A percentile compares a stretch with the other conserved stretches of the same genome.
These are phyloP conservation scores for Epistrophella euchroma DNA, from an alignment of 2,888 invertebrate species.

Conservation along the genomic window DNA sequence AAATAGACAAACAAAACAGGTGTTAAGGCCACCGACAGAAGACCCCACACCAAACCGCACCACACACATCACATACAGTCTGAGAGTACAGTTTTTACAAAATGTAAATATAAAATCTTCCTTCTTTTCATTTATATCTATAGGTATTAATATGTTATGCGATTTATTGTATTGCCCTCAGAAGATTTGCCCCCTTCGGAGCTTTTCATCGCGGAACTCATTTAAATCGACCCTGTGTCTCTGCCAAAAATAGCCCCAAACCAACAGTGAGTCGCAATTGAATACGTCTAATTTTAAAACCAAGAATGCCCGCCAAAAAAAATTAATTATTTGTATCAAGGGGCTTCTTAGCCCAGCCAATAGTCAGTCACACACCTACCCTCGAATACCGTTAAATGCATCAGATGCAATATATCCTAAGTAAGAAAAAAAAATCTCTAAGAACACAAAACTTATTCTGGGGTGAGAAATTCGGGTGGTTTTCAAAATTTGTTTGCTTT, in stretches of 20 bases:
- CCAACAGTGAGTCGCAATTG: constrained; percentile 54
- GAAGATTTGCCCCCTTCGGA: constrained; percentile 15
- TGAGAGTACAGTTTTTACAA: constrained; percentile 23
- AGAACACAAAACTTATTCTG: constrained; percentile 6
- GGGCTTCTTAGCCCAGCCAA: not conserved
- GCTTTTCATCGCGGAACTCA: constrained; percentile 64
- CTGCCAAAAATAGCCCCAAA: constrained; percentile 37
- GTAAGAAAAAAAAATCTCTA: not conserved
- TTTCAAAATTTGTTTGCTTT: constrained; percentile 65
- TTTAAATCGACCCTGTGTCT: constrained; percentile 60
- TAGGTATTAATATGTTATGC: not conserved
- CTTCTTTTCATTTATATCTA: not conserved
- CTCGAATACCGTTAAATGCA: constrained; percentile 11
- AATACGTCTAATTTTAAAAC: constrained; percentile 43
- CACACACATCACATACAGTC: too few relatives aligned
- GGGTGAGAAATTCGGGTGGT: constrained; percentile 32
- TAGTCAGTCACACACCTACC: constrained; percentile 1
- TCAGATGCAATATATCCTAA: constrained; percentile 11
- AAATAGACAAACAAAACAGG: constrained; percentile 44
- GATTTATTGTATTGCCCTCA: constrained; percentile 51
- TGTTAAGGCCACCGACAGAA: constrained; percentile 32
- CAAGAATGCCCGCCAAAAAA: constrained; percentile 55
- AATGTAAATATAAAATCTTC: constrained; percentile 15
- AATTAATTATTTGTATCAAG: constrained; percentile 36
- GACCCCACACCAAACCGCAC: not conserved